Base-by-base conservation (phyloP, 2,113 vertebrate genomes). In the Pica pica region DNA sequence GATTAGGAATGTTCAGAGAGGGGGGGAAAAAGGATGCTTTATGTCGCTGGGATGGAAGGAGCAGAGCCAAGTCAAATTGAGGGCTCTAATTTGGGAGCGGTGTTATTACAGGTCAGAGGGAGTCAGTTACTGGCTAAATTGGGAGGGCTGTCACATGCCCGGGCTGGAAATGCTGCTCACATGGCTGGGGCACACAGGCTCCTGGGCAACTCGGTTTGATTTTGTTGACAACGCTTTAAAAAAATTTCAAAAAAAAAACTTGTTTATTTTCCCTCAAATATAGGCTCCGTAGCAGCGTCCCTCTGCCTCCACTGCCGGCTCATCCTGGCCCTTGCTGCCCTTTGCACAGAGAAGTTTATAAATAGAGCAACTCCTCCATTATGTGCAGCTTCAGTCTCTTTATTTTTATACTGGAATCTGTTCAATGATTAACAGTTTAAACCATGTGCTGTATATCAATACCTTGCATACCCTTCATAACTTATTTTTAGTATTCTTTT, bases 11-110 rank as follows among this genome's bases (percentile, higher is more conserved):
- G 95, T 95, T 92, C 33, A 39, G 30, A 33, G 68, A 16, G 68
- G 9, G 41, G 94, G 94, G 46, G 76, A 76, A 87, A 93, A 97
- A 95, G 95, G 96, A 96, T 97, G 97, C 97, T 98, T 97, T 98
- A 94, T 98, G 98, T 97, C 26, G 78, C 97, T 98, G 95, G 75
- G 96, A 95, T 95, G 97, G 95, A 89, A 71, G 97, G 97, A 97
- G 30, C 3, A 1, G 90, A 94, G 98, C 98, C 98, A 98, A 98
- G 95, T 97, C 96, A 98, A 98, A 98, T 95, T 87, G 96, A 97
- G 95, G 96, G 93, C 97, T 98, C 98, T 98, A 98, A 99, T 98
- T 98, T 98, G 98, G 98, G 98, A 98, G 96, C 49, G 74, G 98
- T 98, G 98, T 98, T 98, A 98, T 97, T 98, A 96, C 96, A 98